Evolutionary conservation across 2,113 vertebrate genomes (phyloP).

Genomic region (Pomatorhinus ruficollis): DNA sequence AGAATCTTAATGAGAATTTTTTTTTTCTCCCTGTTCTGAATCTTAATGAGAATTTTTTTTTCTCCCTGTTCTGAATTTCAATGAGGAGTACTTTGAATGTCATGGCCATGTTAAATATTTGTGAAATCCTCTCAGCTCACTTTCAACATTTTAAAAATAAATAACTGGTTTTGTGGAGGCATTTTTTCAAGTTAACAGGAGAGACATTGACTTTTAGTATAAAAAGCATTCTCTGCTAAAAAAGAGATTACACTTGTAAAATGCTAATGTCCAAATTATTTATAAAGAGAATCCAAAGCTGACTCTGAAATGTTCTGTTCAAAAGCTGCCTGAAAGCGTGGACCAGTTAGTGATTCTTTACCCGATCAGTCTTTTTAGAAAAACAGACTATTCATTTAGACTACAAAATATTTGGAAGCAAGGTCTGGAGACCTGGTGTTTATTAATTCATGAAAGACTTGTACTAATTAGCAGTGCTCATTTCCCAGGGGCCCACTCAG

Average conservation of each 20-base stretch:
- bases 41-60: constrained; percentile 26
- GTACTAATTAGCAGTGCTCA: neutral
- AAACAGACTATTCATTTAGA: neutral
- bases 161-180: neutral
- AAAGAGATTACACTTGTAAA: neutral
- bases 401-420: neutral
- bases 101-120: constrained; percentile 23
- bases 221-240: neutral
- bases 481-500: neutral
- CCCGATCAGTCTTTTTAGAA: neutral
- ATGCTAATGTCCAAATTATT: neutral
- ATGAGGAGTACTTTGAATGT: neutral
- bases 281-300: neutral
- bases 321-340: neutral
- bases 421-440: neutral
- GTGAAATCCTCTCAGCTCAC: neutral
- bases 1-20: constrained; percentile 33
- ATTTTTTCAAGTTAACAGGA: neutral
- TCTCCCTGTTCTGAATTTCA: constrained; percentile 2
- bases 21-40: neutral
- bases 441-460: neutral
- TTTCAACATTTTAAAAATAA: constrained; percentile 22
- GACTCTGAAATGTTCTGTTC: neutral
- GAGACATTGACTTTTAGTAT: neutral
- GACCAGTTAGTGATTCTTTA: neutral